Conservation (phyloP, 2,113 vertebrate species). For the Hyaena hyaena region DNA sequence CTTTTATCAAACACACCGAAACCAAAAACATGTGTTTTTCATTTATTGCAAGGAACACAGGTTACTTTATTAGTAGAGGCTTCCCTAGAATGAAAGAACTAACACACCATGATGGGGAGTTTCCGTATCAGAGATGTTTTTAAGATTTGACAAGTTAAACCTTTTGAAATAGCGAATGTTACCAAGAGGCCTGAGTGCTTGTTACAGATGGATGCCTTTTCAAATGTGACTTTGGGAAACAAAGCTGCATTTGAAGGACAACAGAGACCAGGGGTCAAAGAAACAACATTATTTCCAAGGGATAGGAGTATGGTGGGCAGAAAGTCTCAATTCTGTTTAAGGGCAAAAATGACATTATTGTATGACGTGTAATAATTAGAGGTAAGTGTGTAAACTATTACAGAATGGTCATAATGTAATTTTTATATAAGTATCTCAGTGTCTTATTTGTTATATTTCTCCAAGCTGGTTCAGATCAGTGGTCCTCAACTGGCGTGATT, state of each 20-base stretch:
- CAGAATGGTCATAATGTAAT: neutral
- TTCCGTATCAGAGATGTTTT: slow-evolving; percentile 31
- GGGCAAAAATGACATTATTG: slow-evolving; percentile 35
- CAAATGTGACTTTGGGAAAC: slow-evolving; percentile 69
- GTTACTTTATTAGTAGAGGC: neutral
- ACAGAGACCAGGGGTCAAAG: slow-evolving; percentile 19
- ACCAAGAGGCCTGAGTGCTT: slow-evolving; percentile 48
- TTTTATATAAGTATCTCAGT: neutral
- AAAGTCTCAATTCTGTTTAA: slow-evolving; percentile 45
- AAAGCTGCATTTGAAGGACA: slow-evolving; percentile 68
- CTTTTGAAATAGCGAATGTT: slow-evolving; percentile 70
- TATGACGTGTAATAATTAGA: slow-evolving; percentile 20
- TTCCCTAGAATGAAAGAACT: neutral
- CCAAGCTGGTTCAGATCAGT: neutral
- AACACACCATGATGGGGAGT: neutral
- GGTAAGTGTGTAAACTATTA: neutral
- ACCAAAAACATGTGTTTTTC: neutral
- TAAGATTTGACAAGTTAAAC: slow-evolving; percentile 65
- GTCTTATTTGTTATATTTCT: slow-evolving; percentile 38
- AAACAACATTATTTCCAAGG: slow-evolving; percentile 27
- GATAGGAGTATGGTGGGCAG: neutral
- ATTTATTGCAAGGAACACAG: neutral
- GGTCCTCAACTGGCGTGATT: neutral
- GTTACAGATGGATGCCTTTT: slow-evolving; percentile 62
- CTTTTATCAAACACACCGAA: neutral